Conservation (phyloP, 53 echinoderm and acorn worm species). For the Henricia sp. region DNA sequence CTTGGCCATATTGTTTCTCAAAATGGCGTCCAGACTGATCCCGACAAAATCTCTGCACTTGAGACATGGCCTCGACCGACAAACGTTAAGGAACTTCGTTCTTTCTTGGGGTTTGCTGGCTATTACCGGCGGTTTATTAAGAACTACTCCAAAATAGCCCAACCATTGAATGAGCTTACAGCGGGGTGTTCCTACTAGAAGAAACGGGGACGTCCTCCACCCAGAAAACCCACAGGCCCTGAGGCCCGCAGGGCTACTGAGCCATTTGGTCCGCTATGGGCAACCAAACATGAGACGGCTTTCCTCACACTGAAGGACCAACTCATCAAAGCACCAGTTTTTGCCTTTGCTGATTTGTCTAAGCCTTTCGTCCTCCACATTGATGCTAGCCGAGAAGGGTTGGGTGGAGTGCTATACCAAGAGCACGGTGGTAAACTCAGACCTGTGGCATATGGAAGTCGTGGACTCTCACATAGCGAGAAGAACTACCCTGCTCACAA, state of each 20-base stretch:
- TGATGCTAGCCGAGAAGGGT: conserved; percentile 63
- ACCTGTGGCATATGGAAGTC: background rate
- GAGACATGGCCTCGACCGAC: conserved; percentile 49
- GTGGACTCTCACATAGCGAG: background rate
- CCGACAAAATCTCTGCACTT: conserved; percentile 49
- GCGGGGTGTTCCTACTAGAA: too few relatives aligned
- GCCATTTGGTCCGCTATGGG: conserved; percentile 30
- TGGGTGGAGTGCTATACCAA: conserved; percentile 48
- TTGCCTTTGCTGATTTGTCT: conserved; percentile 64
- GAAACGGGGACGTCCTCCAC: background rate
- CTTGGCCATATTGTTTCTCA: conserved; percentile 72
- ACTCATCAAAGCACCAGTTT: conserved; percentile 49
- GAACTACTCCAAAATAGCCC: conserved; percentile 39
- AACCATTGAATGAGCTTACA: conserved; percentile 47
- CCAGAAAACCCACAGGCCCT: background rate
- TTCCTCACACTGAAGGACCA: conserved; percentile 51
- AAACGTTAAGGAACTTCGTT: conserved; percentile 44
- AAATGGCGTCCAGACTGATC: conserved; percentile 70
- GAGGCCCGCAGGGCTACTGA: background rate
- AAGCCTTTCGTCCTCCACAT: conserved; percentile 61
- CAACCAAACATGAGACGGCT: conserved; percentile 49
- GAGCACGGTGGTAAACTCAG: conserved; percentile 26
- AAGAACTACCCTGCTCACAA: background rate
- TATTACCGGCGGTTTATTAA: conserved; percentile 60
- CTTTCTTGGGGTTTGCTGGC: conserved; percentile 60